Evolutionary conservation across 1,140 invertebrate genomes (phyloP), one percentile per base, ranked within the genome.

Genomic region (Philotrypesis tridentata): DNA sequence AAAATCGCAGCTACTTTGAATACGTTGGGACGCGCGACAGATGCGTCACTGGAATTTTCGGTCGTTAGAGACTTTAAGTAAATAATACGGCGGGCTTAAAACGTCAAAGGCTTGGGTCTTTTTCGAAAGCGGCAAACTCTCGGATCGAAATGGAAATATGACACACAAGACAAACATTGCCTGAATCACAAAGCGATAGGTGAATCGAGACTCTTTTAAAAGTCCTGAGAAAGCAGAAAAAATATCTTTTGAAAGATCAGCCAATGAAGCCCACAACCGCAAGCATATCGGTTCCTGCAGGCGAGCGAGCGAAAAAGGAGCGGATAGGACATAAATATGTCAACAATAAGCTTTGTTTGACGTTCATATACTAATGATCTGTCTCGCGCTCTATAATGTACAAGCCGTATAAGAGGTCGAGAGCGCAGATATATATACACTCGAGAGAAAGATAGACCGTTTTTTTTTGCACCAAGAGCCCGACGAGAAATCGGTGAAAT

Each of bases 401-500:
- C 2, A n/a, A 55, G 48, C 48, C 48, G 4, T 55, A 55, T 55
- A 55, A 55, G 48, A 55, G 21, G 48, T 17, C 21, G 48, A 55
- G 48, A 5, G 71, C n/a, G n/a, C n/a, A 43, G 40, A 14, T 43
- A 40, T 37, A 37, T 40, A 43, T 61, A 80, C 67, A 79, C 83
- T 88, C 68, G 31, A 78, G 85, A 84, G 82, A 85, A 85, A 80
- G 87, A 88, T 88, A 86, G 86, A 86, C 84, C 84, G n/a, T 37
- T 37, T 37, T 37, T 37, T 37, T 40, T 3, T 0, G 83, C 83
- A 88, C 85, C 89, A 89, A 87, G 85, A 81, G 82, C 80, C 82
- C 43, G 78, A 86, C 48, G 7, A 82, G 85, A 88, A 89, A 89
- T 89, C 87, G 87, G 87, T 89, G 87, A 89, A 89, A 89, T 89